Evolutionary conservation across 2,888 invertebrate genomes (phyloP), one percentile per base, ranked within the genome.

Genomic region (Cordilura impudica): DNA sequence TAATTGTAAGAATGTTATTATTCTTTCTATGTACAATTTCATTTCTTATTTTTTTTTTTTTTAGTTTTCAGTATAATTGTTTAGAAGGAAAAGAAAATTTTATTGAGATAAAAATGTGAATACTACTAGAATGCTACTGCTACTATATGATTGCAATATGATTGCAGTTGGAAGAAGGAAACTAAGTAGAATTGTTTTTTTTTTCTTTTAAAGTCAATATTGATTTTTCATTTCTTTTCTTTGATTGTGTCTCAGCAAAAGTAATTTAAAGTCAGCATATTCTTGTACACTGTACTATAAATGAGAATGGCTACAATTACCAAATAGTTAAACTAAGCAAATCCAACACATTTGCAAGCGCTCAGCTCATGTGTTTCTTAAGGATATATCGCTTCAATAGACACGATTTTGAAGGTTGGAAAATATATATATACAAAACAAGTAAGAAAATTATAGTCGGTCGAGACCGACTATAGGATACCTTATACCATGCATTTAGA

Each of bases 131-230:
- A 67, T 69, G 39, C 75, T 63, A 63, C 63, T 56, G 49, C 14
- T 18, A 54, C 26, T 69, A 31, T 54, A 18, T 49, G 43, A 49
- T 31, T 43, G 56, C 49, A 56, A 19, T 39, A 7, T n/a, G n/a
- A n/a, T 8, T 49, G 7, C 23, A 14, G 23, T n/a, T 14, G 23
- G 23, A 14, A 51, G 23, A 53, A 66, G 1, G 67, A 26, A 14
- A 71, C n/a, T n/a, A n/a, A n/a, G n/a, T n/a, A n/a, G n/a, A n/a
- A n/a, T n/a, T n/a, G n/a, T n/a, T n/a, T n/a, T n/a, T n/a, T n/a
- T 43, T 79, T 63, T 66, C 71, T 63, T 67, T 58, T 63, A 56
- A 79, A 67, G 71, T 72, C 63, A 75, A 79, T 79, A 75, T 79
- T 79, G 79, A 72, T 69, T 72, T 75, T 75, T 66, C 63, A 21